phyloP scores from a whole-genome alignment of 2,113 vertebrate genomes.

The Clarias magur region DNA sequence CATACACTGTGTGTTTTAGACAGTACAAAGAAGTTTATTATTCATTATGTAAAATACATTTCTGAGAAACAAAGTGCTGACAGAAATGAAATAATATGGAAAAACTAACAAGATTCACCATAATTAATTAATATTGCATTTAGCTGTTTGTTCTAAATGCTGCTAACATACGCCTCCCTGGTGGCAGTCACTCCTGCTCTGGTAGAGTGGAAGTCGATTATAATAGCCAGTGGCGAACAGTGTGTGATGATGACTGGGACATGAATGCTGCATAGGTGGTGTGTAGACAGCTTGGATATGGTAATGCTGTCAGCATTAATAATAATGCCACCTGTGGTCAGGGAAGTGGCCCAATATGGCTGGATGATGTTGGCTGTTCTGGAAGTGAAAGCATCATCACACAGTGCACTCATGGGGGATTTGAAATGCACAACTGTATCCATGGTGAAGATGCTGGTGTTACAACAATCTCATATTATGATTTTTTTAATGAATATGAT shows the following conservation, averaged over 20 bases:
- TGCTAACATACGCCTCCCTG: too few relatives aligned
- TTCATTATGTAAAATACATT: too few relatives aligned
- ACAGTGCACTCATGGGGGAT: slow-evolving; percentile 45
- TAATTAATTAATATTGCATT: too few relatives aligned
- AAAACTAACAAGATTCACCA: too few relatives aligned
- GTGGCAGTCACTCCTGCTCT: too few relatives aligned
- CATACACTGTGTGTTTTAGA: too few relatives aligned
- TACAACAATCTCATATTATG: neutral
- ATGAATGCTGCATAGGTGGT: slow-evolving; percentile 37
- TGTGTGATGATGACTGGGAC: neutral
- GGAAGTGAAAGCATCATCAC: slow-evolving; percentile 56
- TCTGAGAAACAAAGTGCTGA: too few relatives aligned
- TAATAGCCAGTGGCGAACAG: neutral
- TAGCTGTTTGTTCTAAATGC: too few relatives aligned
- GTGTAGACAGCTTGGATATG: slow-evolving; percentile 52
- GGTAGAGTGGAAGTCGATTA: too few relatives aligned
- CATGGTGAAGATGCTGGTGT: slow-evolving; percentile 67
- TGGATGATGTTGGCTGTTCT: slow-evolving; percentile 57
- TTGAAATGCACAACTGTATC: slow-evolving; percentile 58
- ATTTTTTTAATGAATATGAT: too few relatives aligned
- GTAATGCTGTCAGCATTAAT: slow-evolving; percentile 54
- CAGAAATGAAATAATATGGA: too few relatives aligned
- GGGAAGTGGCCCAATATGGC: slow-evolving; percentile 52
- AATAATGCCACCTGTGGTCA: slow-evolving; percentile 53
- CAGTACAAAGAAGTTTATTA: too few relatives aligned